Conservation (phyloP, 2,888 invertebrate species). For the Mesochorus sp. region DNA sequence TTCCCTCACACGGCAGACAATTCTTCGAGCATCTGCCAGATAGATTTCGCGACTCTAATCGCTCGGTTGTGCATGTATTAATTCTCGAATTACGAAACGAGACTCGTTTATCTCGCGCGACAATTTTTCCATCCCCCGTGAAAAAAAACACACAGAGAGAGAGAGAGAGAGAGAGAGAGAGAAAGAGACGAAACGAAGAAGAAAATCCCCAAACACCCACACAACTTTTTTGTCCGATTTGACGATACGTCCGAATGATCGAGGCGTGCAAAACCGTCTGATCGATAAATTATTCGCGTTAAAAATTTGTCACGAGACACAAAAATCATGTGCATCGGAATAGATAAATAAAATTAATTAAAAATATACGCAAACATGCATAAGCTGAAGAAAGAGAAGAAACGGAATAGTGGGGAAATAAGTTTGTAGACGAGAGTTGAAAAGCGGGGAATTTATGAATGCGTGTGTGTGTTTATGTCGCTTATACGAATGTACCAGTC, state of each 20-base stretch:
- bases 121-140: conserved; percentile 16
- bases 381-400: too few species aligned
- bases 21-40: conserved; percentile 31
- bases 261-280: conserved; percentile 13
- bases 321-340: background rate
- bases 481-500: conserved; percentile 25
- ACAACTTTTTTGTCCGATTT: background rate
- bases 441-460: conserved; percentile 29
- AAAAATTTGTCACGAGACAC: conserved; percentile 30
- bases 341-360: background rate
- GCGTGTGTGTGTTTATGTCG: too few species aligned
- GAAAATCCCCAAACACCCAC: background rate
- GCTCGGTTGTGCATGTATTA: conserved; percentile 35
- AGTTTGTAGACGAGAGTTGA: background rate
- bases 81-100: conserved; percentile 31
- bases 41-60: conserved; percentile 49
- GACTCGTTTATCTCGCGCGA: conserved; percentile 1
- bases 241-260: background rate
- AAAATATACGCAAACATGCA: background rate
- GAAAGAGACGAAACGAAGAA: background rate
- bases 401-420: too few species aligned
- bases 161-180: background rate
- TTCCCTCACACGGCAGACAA: background rate
- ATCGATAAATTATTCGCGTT: conserved; percentile 16
- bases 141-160: background rate